Conservation (phyloP, 2,113 vertebrate genomes). For the Amblyornis subalaris region DNA sequence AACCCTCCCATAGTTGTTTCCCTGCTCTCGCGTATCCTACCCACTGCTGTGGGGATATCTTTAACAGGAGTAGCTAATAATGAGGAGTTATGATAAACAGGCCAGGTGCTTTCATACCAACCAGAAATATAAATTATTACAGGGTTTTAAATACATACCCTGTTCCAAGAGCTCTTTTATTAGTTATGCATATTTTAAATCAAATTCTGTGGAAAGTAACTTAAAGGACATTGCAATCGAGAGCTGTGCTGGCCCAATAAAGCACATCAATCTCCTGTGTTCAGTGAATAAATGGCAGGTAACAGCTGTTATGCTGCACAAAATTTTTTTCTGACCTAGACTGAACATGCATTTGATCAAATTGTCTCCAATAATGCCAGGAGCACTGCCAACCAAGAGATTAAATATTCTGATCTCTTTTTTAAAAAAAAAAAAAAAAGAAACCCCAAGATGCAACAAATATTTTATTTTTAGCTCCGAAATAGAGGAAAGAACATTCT, state of each 20-base stretch:
- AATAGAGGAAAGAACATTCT: background rate
- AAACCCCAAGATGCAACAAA: background rate
- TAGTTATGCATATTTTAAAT: constrained; percentile 12
- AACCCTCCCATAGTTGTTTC: background rate
- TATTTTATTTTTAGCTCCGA: background rate
- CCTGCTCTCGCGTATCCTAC: background rate
- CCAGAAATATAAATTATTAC: background rate
- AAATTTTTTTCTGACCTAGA: background rate
- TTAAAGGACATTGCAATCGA: background rate
- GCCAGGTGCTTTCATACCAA: background rate
- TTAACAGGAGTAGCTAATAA: background rate
- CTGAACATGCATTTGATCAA: background rate
- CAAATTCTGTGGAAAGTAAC: background rate
- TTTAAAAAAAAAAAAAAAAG: background rate
- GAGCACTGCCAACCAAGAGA: background rate
- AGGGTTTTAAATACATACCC: background rate
- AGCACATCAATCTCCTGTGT: background rate
- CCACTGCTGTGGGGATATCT: background rate
- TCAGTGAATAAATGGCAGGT: background rate
- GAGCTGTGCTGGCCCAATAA: background rate
- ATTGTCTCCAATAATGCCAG: background rate
- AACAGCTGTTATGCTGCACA: background rate
- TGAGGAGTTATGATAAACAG: background rate
- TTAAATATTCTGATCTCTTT: background rate
- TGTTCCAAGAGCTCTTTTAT: constrained; percentile 8